A percentile compares a stretch with the other conserved stretches of the same genome.
These are phyloP conservation scores for Uria lomvia DNA, from an alignment of 2,113 vertebrate genomes.

Conservation along the genomic window DNA sequence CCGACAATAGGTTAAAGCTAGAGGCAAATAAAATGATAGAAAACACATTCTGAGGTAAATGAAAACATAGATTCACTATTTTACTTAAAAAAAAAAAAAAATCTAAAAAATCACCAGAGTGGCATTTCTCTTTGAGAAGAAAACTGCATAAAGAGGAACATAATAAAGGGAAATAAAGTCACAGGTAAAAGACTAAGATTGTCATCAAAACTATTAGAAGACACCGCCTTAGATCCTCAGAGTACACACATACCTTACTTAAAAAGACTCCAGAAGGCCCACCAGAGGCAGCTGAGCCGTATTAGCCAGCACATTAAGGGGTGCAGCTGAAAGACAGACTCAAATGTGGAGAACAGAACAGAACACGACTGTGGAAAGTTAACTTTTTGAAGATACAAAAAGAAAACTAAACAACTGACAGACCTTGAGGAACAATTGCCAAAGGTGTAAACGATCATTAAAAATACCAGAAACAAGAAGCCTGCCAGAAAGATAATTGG, in stretches of 20 bases:
- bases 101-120: background rate
- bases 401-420: background rate
- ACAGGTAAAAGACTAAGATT: background rate
- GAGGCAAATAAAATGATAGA: background rate
- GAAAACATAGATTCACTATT: background rate
- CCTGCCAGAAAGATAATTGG: background rate
- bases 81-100: background rate
- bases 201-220: background rate
- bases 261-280: background rate
- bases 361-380: background rate
- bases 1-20: background rate
- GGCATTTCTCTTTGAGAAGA: background rate
- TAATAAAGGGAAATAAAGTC: background rate
- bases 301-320: background rate
- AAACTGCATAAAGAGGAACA: background rate
- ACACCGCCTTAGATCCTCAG: background rate
- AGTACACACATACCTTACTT: accelerated
- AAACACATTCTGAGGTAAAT: background rate
- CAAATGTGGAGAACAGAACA: background rate
- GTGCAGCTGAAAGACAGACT: background rate
- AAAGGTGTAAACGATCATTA: background rate
- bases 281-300: background rate
- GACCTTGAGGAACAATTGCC: background rate
- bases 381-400: background rate
- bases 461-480: background rate